Conservation (phyloP, 2,113 vertebrate species). For the Corythornis madagascariensis region DNA sequence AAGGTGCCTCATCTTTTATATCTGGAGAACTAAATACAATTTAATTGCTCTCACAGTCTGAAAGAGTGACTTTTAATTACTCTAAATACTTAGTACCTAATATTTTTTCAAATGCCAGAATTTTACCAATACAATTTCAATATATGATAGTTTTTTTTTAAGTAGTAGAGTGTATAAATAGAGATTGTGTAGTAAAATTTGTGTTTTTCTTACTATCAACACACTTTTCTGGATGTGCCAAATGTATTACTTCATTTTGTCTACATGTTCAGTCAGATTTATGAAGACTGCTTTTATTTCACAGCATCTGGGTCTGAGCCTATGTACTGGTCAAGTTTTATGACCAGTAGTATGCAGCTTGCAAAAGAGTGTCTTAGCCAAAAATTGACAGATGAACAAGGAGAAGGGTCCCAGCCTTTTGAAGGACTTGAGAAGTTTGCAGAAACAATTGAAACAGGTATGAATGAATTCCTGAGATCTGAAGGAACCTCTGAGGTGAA, state of each 20-base stretch:
- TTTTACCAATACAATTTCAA: not conserved
- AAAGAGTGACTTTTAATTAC: not conserved
- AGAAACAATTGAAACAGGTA: constrained; percentile 98
- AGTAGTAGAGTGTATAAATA: not conserved
- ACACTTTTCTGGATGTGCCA: not conserved
- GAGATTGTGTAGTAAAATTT: not conserved
- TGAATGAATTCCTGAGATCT: not conserved
- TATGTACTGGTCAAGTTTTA: constrained; percentile 99
- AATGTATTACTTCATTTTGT: not conserved
- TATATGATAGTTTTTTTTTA: not conserved
- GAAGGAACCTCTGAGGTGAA: not conserved
- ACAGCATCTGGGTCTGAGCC: constrained; percentile 91
- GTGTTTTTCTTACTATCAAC: not conserved
- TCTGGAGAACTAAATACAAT: not conserved
- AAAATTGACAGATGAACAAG: constrained; percentile 93
- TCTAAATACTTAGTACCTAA: not conserved
- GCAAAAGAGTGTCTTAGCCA: constrained; percentile 97
- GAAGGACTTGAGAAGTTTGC: constrained; percentile 98
- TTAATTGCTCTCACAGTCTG: not conserved
- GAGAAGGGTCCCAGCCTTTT: constrained; percentile 93
- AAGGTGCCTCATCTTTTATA: not conserved
- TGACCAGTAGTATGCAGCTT: constrained; percentile 98
- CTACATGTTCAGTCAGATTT: not conserved
- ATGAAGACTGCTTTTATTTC: constrained; percentile 8
- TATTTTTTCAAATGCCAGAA: not conserved